These are phyloP conservation scores for Pangasius krempfi DNA, from an alignment of 2,797 vertebrate genomes.

Conservation along the genomic window DNA sequence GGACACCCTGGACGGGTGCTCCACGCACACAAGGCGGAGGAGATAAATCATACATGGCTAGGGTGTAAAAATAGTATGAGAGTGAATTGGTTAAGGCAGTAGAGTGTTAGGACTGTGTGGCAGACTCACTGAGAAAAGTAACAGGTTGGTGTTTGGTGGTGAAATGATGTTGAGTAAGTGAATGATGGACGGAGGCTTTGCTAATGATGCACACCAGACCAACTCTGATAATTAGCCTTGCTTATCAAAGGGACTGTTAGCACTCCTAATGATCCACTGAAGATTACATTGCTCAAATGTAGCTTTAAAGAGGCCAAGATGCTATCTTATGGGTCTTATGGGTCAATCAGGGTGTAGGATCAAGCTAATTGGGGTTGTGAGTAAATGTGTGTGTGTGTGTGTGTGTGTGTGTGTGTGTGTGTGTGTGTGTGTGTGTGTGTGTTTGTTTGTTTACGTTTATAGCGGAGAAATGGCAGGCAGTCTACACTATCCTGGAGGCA, in stretches of 20 bases:
- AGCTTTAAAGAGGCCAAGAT: conserved; percentile 50
- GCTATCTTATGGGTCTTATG: conserved; percentile 53
- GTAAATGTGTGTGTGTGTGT: conserved; percentile 10
- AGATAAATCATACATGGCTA: neutral
- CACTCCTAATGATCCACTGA: conserved; percentile 55
- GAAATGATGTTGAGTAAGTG: conserved; percentile 14
- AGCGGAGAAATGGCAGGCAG: conserved; percentile 98
- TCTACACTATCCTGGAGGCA: conserved; percentile 92
- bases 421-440: neutral
- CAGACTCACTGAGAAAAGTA: neutral
- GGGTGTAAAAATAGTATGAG: neutral
- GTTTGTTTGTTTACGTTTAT: conserved; percentile 30
- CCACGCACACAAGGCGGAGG: no score
- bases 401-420: conserved; percentile 1
- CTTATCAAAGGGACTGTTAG: conserved; percentile 59
- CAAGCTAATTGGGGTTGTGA: conserved; percentile 28
- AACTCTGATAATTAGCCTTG: conserved; percentile 58
- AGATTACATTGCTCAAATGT: conserved; percentile 48
- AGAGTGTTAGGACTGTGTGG: neutral
- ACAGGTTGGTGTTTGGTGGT: neutral
- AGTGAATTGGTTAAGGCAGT: neutral
- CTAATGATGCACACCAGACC: conserved; percentile 54
- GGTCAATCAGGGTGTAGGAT: neutral
- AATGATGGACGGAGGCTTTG: conserved; percentile 53
- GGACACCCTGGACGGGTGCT: no score